Percentiles rank a stretch among this genome's conserved stretches.
Conservation (phyloP, 2,888 invertebrate genomes). For the Himalopsyche tibetana region DNA sequence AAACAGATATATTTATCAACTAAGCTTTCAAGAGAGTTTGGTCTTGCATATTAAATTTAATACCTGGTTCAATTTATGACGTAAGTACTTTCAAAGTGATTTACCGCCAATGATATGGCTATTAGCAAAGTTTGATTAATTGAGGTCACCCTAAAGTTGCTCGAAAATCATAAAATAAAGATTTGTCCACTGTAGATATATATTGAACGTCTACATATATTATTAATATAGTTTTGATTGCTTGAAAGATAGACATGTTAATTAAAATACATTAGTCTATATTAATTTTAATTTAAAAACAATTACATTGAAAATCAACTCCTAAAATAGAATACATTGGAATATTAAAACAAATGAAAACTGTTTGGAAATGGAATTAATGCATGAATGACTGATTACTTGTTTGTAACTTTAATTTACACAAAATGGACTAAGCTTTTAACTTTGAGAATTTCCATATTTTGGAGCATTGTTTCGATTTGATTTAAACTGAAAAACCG, state of each 20-base stretch:
- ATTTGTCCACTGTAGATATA: not conserved
- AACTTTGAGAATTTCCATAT: too few relatives aligned
- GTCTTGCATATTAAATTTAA: not conserved
- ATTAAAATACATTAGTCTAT: not conserved
- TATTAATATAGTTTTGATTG: conserved; percentile 1
- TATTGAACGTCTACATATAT: not conserved
- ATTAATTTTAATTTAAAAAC: not conserved
- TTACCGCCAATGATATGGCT: not conserved
- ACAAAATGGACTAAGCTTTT: too few relatives aligned
- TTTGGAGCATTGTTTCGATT: too few relatives aligned
- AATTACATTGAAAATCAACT: not conserved
- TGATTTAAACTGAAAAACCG: too few relatives aligned
- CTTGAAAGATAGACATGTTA: not conserved
- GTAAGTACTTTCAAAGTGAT: not conserved
- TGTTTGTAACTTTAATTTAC: too few relatives aligned
- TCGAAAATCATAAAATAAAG: not conserved
- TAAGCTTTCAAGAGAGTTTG: not conserved
- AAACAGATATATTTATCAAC: not conserved
- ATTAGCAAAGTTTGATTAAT: conserved; percentile 26
- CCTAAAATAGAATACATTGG: too few relatives aligned
- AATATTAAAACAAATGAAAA: too few relatives aligned
- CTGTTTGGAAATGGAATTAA: too few relatives aligned
- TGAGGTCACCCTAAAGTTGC: not conserved
- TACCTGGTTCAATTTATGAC: not conserved
- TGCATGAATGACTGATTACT: too few relatives aligned